Conservation (phyloP, 2,797 vertebrate species). For the Xenopus petersii region DNA sequence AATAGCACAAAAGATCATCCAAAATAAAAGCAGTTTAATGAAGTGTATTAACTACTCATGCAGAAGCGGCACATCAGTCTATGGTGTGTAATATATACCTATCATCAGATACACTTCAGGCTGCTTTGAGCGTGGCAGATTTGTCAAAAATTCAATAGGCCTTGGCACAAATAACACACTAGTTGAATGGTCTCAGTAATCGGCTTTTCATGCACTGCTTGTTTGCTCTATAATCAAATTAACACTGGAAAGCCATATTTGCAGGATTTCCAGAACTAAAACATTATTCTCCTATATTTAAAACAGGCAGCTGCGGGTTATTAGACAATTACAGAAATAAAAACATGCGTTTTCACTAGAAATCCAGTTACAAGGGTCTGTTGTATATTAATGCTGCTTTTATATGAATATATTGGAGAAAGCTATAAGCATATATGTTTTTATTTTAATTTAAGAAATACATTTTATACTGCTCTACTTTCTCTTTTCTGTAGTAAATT, state of each 20-base stretch:
- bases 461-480: too few relatives aligned
- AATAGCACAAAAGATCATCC: not conserved
- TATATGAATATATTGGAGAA: too few relatives aligned
- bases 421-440: too few relatives aligned
- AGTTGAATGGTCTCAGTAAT: conserved; percentile 20
- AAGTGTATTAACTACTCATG: conserved; percentile 11
- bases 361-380: too few relatives aligned
- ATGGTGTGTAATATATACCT: conserved; percentile 24
- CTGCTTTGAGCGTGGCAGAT: conserved; percentile 14
- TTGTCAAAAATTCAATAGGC: conserved; percentile 19
- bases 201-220: conserved; percentile 36
- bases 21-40: conserved; percentile 20
- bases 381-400: too few relatives aligned
- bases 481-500: too few relatives aligned
- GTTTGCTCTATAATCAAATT: conserved; percentile 31
- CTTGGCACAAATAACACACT: not conserved
- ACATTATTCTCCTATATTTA: not conserved
- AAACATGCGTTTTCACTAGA: too few relatives aligned
- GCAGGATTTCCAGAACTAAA: not conserved
- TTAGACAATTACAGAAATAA: too few relatives aligned
- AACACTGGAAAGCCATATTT: conserved; percentile 7
- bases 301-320: too few relatives aligned
- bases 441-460: too few relatives aligned
- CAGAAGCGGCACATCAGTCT: conserved; percentile 22
- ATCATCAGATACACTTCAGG: conserved; percentile 22